Evolutionary conservation across 1,140 invertebrate genomes (phyloP), one percentile per base, ranked within the genome.

Genomic region (Campoletis sonorensis): DNA sequence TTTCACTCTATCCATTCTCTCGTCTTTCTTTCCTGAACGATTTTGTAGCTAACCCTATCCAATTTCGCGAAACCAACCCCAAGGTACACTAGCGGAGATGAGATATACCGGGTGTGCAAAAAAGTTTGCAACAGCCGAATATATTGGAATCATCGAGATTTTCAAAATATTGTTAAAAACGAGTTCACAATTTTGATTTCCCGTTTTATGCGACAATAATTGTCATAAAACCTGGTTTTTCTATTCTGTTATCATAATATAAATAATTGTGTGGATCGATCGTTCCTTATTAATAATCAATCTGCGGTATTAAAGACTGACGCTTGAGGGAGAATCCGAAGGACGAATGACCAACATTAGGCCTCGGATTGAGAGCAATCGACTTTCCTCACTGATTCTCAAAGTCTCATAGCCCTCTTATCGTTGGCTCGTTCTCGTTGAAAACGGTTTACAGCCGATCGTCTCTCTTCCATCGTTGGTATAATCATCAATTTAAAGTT

Each of bases 401-500:
- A 27, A 37, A 21, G 72, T 64, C 61, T 64, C 61, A 10, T 64
- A 26, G 67, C 27, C 26, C 67, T 33, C 67, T 70, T 61, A 27
- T 77, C 13, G 75, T 37, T 61, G 26, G 21, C 30, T 13, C 58
- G 21, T 73, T 40, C 21, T n/a, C 26, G 72, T 54, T 71, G 77
- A 68, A 75, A 79, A 51, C n/a, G 81, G 79, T 82, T 82, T 71
- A 81, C 75, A 78, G 75, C 64, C 84, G 84, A 83, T 86, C 85
- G 82, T 84, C 82, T 70, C 67, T 33, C 27, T 70, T 33, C 85
- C 83, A 80, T 86, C 83, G 83, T 86, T 81, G 84, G 78, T 76
- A 84, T 85, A 84, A 89, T 90, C 87, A 87, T 88, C 85, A 88
- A 88, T 89, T 89, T 87, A 85, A 89, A 86, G 87, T 88, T 89